Conservation (phyloP, 2,797 vertebrate species). For the Enteromius radiatus region DNA sequence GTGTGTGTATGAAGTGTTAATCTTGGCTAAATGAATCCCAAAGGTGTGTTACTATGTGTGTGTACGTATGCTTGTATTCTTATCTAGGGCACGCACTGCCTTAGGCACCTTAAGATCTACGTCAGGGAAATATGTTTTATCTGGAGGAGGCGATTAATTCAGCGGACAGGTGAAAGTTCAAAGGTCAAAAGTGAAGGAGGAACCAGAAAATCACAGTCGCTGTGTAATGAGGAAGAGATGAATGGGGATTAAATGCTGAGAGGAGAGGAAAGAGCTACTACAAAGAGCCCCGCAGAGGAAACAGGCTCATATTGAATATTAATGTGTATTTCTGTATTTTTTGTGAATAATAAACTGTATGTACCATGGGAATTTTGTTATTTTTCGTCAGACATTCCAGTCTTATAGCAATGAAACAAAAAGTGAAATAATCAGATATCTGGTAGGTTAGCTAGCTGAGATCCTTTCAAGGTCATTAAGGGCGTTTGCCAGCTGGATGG, state of each 20-base stretch:
- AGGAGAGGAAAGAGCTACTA: not conserved
- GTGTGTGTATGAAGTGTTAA: constrained; percentile 22
- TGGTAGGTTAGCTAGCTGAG: not conserved
- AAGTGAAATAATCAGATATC: not conserved
- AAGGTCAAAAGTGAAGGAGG: constrained; percentile 56
- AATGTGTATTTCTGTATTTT: not conserved
- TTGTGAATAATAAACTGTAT: not conserved
- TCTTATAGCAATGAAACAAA: not conserved
- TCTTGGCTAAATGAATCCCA: constrained; percentile 29
- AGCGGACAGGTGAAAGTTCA: constrained; percentile 27
- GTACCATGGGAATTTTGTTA: not conserved
- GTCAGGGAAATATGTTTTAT: constrained; percentile 28
- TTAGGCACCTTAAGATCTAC: constrained; percentile 44
- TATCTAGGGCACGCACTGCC: constrained; percentile 26
- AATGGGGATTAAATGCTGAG: not conserved
- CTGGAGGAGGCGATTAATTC: constrained; percentile 12
- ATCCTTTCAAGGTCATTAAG: constrained; percentile 19
- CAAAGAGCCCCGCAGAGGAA: not conserved
- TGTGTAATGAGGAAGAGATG: not conserved
- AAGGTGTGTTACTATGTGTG: constrained; percentile 9
- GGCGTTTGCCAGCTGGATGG: not conserved
- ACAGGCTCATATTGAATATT: not conserved
- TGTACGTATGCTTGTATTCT: constrained; percentile 3
- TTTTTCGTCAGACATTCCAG: not conserved
- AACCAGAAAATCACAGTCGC: constrained; percentile 26